phyloP scores from a whole-genome alignment of 2,113 vertebrate genomes.

The Cavia aperea region DNA sequence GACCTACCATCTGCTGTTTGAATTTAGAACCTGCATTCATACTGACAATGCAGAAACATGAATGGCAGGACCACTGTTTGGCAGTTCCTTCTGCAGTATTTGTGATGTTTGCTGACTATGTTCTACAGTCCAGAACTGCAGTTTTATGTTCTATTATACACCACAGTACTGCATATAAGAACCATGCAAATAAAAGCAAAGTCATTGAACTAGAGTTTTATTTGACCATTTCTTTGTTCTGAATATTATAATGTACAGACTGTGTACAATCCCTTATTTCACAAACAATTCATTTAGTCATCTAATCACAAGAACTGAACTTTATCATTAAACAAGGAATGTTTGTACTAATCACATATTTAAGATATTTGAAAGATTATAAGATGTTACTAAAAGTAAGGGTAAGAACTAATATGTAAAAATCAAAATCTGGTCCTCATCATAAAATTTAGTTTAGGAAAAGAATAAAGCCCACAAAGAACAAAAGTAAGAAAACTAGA shows the following conservation, averaged over 20 bases:
- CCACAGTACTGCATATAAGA: background rate
- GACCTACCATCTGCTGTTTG: background rate
- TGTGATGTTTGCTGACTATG: background rate
- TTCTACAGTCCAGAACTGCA: background rate
- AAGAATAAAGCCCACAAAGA: background rate
- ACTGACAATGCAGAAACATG: background rate
- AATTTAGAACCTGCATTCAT: background rate
- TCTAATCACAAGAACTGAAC: background rate
- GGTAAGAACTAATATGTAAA: background rate
- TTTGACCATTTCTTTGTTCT: background rate
- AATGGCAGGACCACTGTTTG: background rate
- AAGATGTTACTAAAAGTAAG: background rate
- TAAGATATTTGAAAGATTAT: background rate
- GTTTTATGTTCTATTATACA: background rate
- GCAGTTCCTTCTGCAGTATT: background rate
- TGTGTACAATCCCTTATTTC: background rate
- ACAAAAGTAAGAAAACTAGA: background rate
- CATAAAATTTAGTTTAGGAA: background rate
- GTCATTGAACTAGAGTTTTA: background rate
- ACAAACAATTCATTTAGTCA: background rate
- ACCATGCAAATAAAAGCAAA: background rate
- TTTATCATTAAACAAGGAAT: background rate
- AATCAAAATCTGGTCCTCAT: background rate
- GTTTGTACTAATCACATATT: background rate
- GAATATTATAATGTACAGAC: background rate